These are phyloP conservation scores for Thunnus maccoyii DNA, from an alignment of 2,113 vertebrate species.

Conservation along the genomic window DNA sequence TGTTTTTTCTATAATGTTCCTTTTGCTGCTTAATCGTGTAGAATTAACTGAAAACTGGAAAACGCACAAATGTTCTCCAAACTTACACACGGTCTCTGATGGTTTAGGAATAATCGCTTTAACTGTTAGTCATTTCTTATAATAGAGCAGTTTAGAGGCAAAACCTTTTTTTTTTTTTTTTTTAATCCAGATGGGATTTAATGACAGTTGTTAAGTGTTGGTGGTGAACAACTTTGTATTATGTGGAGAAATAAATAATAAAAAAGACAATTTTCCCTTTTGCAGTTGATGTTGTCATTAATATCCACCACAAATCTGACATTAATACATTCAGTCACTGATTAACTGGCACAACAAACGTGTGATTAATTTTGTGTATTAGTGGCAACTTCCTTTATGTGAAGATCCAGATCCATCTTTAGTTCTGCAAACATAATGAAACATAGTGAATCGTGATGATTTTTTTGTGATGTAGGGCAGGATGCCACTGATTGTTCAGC, in stretches of 20 bases:
- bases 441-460: too few species aligned
- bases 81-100: not conserved
- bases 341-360: too few species aligned
- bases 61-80: not conserved
- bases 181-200: not conserved
- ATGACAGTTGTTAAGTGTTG: not conserved
- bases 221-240: conserved; percentile 20
- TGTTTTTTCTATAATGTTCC: not conserved
- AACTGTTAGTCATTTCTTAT: conserved; percentile 21
- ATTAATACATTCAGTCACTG: too few species aligned
- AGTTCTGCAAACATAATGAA: too few species aligned
- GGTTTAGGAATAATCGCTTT: not conserved
- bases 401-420: too few species aligned
- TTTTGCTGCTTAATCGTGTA: conserved; percentile 1
- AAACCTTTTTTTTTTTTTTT: not conserved
- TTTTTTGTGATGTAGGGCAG: too few species aligned
- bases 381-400: too few species aligned
- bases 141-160: not conserved
- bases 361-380: too few species aligned
- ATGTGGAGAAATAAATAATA: conserved; percentile 51
- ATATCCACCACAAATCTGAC: not conserved
- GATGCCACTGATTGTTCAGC: too few species aligned
- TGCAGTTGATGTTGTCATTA: not conserved
- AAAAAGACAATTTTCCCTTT: not conserved
- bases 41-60: not conserved